Percentiles rank a stretch among this genome's conserved stretches.
These are phyloP conservation scores for Parnassius smintheus DNA, from an alignment of 2,888 invertebrate genomes.

Conservation along the genomic window DNA sequence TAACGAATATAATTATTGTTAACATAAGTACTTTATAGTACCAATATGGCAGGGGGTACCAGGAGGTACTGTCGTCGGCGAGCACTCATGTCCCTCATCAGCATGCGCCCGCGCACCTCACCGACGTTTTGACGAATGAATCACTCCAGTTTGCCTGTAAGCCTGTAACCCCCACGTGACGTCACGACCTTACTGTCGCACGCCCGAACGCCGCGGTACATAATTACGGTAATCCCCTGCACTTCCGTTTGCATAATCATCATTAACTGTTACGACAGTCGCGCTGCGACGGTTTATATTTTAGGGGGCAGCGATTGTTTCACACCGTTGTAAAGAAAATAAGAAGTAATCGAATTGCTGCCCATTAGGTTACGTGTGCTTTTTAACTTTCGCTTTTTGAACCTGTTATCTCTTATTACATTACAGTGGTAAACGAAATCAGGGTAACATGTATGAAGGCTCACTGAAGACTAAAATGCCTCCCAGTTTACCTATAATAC, in stretches of 20 bases:
- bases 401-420: too few relatives aligned
- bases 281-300: background rate
- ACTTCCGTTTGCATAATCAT: constrained; percentile 57
- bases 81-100: constrained; percentile 44
- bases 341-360: too few relatives aligned
- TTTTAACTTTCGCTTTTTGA: too few relatives aligned
- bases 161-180: constrained; percentile 59
- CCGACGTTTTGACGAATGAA: constrained; percentile 70
- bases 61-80: background rate
- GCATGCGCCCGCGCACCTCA: constrained; percentile 74
- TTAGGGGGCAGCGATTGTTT: background rate
- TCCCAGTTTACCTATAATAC: too few relatives aligned
- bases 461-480: too few relatives aligned
- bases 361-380: too few relatives aligned
- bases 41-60: too few relatives aligned
- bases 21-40: too few relatives aligned
- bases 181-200: constrained; percentile 73
- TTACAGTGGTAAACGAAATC: too few relatives aligned
- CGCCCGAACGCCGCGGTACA: constrained; percentile 61
- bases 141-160: constrained; percentile 55
- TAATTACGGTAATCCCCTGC: constrained; percentile 59
- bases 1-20: too few relatives aligned
- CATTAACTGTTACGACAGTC: constrained; percentile 23
- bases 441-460: too few relatives aligned
- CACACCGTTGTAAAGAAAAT: too few relatives aligned